phyloP scores from a whole-genome alignment of 2,888 invertebrate species.

The Alitta virens region DNA sequence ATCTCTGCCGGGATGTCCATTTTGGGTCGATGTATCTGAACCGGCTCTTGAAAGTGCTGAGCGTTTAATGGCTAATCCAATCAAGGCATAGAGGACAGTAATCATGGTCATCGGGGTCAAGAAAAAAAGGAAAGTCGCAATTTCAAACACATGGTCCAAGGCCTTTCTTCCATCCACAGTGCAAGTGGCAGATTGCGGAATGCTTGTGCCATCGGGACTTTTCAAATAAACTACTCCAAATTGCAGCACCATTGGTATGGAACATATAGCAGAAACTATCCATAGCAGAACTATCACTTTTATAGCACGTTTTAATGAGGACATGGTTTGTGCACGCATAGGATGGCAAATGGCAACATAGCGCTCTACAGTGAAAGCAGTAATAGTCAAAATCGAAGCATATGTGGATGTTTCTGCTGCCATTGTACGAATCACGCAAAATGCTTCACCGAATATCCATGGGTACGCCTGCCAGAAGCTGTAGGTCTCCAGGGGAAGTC shows the following conservation, averaged over 20 bases:
- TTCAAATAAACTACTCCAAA: constrained; percentile 66
- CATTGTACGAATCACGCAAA: constrained; percentile 75
- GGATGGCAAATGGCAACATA: constrained; percentile 86
- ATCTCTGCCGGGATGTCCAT: constrained; percentile 16
- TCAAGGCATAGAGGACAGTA: constrained; percentile 69
- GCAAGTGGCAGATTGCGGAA: constrained; percentile 65
- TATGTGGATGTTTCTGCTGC: constrained; percentile 76
- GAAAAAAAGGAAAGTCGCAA: constrained; percentile 78
- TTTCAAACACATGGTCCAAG: constrained; percentile 53
- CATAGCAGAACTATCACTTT: constrained; percentile 78
- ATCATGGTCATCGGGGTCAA: constrained; percentile 84
- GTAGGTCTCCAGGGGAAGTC: constrained; percentile 79
- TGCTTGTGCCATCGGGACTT: constrained; percentile 44
- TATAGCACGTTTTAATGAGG: constrained; percentile 77
- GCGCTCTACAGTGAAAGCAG: constrained; percentile 82
- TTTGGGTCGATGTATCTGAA: constrained; percentile 18
- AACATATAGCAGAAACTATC: constrained; percentile 69
- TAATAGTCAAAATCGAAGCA: constrained; percentile 72
- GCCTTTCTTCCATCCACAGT: constrained; percentile 56
- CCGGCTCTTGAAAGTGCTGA: constrained; percentile 22
- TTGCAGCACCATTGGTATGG: constrained; percentile 69
- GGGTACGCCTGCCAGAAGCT: constrained; percentile 54
- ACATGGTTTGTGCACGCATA: constrained; percentile 76
- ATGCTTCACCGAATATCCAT: constrained; percentile 69
- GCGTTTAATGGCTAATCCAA: constrained; percentile 48